Conservation (phyloP, 2,888 invertebrate species). For the Mesorhabditis spiculigera region DNA sequence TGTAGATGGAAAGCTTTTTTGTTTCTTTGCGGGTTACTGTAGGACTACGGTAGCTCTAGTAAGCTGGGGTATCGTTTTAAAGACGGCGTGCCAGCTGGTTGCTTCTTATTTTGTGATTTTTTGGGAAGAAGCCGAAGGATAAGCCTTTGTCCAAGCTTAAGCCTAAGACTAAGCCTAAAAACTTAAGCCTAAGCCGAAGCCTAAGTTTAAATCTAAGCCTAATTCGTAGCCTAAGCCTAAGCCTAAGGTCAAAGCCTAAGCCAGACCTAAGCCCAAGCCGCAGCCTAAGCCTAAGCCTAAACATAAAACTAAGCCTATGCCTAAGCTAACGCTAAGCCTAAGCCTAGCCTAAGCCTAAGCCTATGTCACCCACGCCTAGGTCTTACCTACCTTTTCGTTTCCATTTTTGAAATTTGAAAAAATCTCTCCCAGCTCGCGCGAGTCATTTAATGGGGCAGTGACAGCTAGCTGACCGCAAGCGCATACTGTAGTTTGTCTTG, state of each 20-base stretch:
- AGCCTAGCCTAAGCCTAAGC: not conserved
- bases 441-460: too few relatives aligned
- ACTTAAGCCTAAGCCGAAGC: not conserved
- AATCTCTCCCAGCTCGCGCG: too few relatives aligned
- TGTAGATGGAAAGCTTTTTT: too few relatives aligned
- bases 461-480: too few relatives aligned
- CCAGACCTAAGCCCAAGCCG: not conserved
- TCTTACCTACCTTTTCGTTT: too few relatives aligned
- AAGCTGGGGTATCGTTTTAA: too few relatives aligned
- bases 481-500: too few relatives aligned
- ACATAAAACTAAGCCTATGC: not conserved
- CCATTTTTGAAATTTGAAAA: too few relatives aligned
- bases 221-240: not conserved
- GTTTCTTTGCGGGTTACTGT: too few relatives aligned
- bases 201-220: not conserved
- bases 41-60: too few relatives aligned
- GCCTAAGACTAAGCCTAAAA: not conserved
- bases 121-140: not conserved
- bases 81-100: too few relatives aligned
- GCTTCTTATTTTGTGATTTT: not conserved
- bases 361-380: too few relatives aligned
- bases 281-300: not conserved
- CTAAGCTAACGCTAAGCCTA: not conserved
- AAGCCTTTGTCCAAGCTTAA: constrained; percentile 2
- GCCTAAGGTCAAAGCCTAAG: not conserved